These are phyloP conservation scores for Protodeltote pygarga DNA, from an alignment of 2,888 invertebrate species.

Conservation along the genomic window DNA sequence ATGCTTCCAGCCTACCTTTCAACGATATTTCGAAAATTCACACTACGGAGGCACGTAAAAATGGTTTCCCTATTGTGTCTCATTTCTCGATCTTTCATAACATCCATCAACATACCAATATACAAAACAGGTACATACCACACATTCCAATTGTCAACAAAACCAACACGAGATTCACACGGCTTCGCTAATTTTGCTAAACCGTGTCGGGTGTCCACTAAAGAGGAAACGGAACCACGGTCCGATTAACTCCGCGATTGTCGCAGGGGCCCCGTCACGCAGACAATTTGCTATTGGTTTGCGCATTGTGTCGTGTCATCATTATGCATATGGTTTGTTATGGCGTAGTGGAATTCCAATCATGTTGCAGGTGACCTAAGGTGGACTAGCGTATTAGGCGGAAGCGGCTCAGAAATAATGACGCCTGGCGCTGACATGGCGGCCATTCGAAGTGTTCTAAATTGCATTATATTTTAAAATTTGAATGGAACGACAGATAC, in stretches of 20 bases:
- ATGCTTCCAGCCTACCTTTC: too few relatives aligned
- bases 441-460: not conserved
- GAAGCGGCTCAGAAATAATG: too few relatives aligned
- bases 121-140: not conserved
- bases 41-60: too few relatives aligned
- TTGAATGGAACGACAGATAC: too few relatives aligned
- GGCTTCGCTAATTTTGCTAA: constrained; percentile 54
- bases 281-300: constrained; percentile 56
- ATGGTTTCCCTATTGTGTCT: too few relatives aligned
- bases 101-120: not conserved
- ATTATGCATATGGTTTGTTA: constrained; percentile 31
- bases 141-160: not conserved
- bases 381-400: not conserved
- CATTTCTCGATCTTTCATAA: too few relatives aligned
- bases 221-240: constrained; percentile 78
- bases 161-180: constrained; percentile 48
- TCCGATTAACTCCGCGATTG: constrained; percentile 69
- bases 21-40: too few relatives aligned
- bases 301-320: constrained; percentile 49
- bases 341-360: constrained; percentile 17
- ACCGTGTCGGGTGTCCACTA: constrained; percentile 45
- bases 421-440: not conserved
- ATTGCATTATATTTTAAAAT: too few relatives aligned
- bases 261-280: constrained; percentile 57
- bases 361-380: too few relatives aligned